Evolutionary conservation across 2,888 invertebrate species (phyloP).

Genomic region (Smittia aterrima): DNA sequence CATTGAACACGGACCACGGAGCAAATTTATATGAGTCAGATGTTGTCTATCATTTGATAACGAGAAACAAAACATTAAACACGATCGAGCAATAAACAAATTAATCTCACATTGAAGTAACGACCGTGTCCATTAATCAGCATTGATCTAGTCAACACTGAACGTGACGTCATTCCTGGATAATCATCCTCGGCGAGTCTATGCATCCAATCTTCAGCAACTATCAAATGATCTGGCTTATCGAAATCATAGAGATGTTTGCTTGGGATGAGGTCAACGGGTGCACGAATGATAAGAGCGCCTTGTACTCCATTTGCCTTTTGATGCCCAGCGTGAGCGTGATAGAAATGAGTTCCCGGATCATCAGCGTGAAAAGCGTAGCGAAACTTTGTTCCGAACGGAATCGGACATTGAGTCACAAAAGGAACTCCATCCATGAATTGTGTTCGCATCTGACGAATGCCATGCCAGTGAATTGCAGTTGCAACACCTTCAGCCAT

Average conservation of each 20-base stretch:
- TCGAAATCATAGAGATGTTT: slow-evolving; percentile 55
- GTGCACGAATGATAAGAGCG: slow-evolving; percentile 51
- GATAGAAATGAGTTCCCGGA: slow-evolving; percentile 54
- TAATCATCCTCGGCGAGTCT: slow-evolving; percentile 45
- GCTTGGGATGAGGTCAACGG: slow-evolving; percentile 46
- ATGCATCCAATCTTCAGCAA: slow-evolving; percentile 56
- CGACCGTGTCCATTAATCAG: slow-evolving; percentile 48
- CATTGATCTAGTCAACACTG: slow-evolving; percentile 45
- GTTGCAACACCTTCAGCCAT: slow-evolving; percentile 71
- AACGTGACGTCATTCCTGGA: slow-evolving; percentile 44
- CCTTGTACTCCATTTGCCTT: slow-evolving; percentile 55
- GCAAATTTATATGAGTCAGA: slow-evolving; percentile 16
- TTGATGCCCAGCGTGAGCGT: slow-evolving; percentile 54
- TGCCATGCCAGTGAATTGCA: slow-evolving; percentile 59
- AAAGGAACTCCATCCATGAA: slow-evolving; percentile 55
- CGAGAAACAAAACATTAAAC: neutral
- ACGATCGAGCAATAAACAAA: neutral
- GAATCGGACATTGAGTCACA: slow-evolving; percentile 52
- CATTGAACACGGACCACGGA: slow-evolving; percentile 10
- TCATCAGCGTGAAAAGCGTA: slow-evolving; percentile 52
- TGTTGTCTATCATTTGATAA: slow-evolving; percentile 2
- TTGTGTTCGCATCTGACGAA: slow-evolving; percentile 51
- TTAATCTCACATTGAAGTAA: slow-evolving; percentile 41
- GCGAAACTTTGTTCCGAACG: slow-evolving; percentile 49
- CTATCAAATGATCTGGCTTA: slow-evolving; percentile 54